phyloP scores from a whole-genome alignment of 2,888 invertebrate genomes.

The Morpho helenor region DNA sequence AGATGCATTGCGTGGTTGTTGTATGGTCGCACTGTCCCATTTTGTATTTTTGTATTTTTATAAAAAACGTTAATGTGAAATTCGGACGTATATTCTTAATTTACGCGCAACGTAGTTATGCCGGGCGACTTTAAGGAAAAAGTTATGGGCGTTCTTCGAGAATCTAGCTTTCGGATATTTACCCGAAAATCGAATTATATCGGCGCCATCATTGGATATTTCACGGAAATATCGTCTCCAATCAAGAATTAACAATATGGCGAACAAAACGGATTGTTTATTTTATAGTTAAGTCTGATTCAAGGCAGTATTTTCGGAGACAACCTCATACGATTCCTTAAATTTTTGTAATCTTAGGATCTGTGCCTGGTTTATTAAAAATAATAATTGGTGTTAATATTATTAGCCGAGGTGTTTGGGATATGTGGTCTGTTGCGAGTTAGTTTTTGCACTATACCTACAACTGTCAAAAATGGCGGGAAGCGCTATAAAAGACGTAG shows the following conservation, averaged over 20 bases:
- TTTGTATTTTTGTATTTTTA: conserved; percentile 80
- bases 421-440: conserved; percentile 68
- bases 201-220: neutral
- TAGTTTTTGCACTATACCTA: conserved; percentile 27
- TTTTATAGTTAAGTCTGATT: neutral
- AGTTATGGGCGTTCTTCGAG: conserved; percentile 2
- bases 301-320: neutral
- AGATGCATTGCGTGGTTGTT: conserved; percentile 58
- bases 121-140: conserved; percentile 3
- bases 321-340: conserved; percentile 7
- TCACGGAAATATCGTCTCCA: neutral
- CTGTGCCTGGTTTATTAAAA: conserved; percentile 19
- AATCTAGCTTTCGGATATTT: conserved; percentile 1
- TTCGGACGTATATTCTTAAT: conserved; percentile 70
- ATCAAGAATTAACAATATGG: neutral
- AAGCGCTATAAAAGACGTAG: conserved; percentile 8
- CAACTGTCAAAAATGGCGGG: conserved; percentile 20
- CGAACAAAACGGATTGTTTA: neutral
- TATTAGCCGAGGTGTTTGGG: conserved; percentile 66
- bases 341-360: conserved; percentile 3
- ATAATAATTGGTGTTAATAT: conserved; percentile 58
- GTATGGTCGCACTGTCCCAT: conserved; percentile 74
- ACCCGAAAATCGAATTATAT: neutral
- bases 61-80: conserved; percentile 72
- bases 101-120: conserved; percentile 65